These are phyloP conservation scores for Unio pictorum DNA, from an alignment of 2,888 invertebrate species.

Conservation along the genomic window DNA sequence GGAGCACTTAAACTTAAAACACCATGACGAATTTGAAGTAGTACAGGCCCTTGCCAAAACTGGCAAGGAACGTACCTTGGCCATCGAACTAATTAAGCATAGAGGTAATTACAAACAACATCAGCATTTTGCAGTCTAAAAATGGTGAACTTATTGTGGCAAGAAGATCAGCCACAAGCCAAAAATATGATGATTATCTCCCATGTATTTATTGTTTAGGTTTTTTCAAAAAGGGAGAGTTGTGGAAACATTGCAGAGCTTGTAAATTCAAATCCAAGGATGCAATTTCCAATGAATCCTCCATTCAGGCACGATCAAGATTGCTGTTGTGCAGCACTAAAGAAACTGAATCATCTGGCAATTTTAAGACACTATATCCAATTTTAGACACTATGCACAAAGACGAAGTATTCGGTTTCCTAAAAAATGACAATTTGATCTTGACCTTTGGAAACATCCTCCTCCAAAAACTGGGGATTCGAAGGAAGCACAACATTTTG, in stretches of 20 bases:
- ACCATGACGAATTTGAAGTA: not conserved
- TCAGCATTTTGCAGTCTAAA: not conserved
- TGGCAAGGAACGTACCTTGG: not conserved
- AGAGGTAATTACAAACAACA: slow-evolving; percentile 8
- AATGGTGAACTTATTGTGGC: not conserved
- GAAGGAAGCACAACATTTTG: slow-evolving; percentile 1
- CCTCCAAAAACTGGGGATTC: not conserved
- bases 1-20: not conserved
- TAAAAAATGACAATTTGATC: not conserved
- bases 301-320: not conserved
- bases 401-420: not conserved
- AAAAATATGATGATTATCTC: not conserved
- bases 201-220: slow-evolving; percentile 7
- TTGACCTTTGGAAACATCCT: not conserved
- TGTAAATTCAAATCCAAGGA: not conserved
- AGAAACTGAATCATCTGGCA: not conserved
- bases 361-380: not conserved
- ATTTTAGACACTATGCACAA: slow-evolving; percentile 1
- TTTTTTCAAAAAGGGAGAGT: not conserved
- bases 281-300: not conserved
- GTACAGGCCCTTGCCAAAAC: not conserved
- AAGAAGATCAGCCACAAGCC: not conserved
- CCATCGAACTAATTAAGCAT: not conserved
- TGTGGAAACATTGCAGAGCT: slow-evolving; percentile 4
- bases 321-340: not conserved